Base-by-base conservation (phyloP, 2,113 vertebrate species). In the Chloroceryle aenea region DNA sequence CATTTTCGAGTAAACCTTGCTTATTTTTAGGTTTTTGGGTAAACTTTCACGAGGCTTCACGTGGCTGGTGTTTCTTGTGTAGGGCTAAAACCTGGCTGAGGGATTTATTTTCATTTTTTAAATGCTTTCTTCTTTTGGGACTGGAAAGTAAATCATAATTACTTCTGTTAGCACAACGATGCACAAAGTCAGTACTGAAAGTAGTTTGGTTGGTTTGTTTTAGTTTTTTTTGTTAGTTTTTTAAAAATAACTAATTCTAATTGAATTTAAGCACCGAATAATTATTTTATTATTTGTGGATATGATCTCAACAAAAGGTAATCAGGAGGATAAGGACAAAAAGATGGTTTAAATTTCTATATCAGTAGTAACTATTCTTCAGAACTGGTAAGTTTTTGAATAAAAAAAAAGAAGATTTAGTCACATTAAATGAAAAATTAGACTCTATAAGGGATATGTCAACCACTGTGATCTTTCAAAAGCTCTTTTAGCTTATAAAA, bases 21-120 rank as follows among this genome's bases (percentile, higher is more conserved):
- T 85, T 96, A 50, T 6, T 94, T 94, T 94, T 76, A 90, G 85
- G 36, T 93, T 96, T 95, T 95, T 91, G 53, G 61, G 93, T 75
- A 92, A 83, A 34, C 10, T 87, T 94, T 96, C 77, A 34, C 52
- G 61, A 95, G 21, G 23, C 20, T 91, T 92, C 40, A 12, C 83
- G 75, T 36, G 55, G 52, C n/a, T 1, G 1, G 42, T 75, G 68
- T 78, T 90, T 63, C 79, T 85, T 56, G 23, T 75, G 36, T 25
- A 75, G 38, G 43, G 55, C 12, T 21, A 90, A 89, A 91, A 83
- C 42, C 16, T 83, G 66, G 9, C 25, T 74, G 30, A 50, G 27
- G 48, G 12, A 45, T 53, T 55, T 90, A 40, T 62, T 86, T 90
- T 84, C 4, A 1, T 17, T 62, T 95, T 83, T 53, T 34, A 85